Conservation (phyloP, 1,140 invertebrate genomes). For the Trinorchestia longiramus region DNA sequence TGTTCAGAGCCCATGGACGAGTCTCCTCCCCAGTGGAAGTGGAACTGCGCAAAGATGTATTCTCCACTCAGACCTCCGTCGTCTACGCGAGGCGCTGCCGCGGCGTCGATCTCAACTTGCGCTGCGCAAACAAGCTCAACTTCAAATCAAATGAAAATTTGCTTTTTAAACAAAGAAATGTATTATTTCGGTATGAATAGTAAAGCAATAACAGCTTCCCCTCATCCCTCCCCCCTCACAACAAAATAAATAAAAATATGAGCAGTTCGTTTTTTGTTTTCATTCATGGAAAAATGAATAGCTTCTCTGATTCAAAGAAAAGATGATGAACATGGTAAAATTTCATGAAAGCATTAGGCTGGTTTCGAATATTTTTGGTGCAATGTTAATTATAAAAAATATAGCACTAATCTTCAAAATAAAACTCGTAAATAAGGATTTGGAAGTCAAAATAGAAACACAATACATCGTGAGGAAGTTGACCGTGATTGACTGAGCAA, state of each 20-base stretch:
- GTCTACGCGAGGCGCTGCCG: constrained; percentile 56
- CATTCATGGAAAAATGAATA: neutral
- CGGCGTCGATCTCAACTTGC: constrained; percentile 64
- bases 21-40: constrained; percentile 89
- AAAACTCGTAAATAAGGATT: neutral
- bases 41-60: constrained; percentile 85
- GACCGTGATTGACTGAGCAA: too few species aligned
- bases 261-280: neutral
- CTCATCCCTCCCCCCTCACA: too few species aligned
- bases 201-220: too few species aligned
- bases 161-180: neutral
- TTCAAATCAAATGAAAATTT: neutral
- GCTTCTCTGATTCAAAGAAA: neutral
- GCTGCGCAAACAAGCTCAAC: constrained; percentile 45
- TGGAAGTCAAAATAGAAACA: neutral
- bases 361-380: neutral
- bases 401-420: neutral
- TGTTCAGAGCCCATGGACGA: constrained; percentile 89
- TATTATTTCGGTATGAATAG: too few species aligned
- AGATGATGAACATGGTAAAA: neutral
- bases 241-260: too few species aligned
- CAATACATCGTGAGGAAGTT: too few species aligned
- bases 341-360: neutral
- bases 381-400: neutral
- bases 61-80: constrained; percentile 73